Percentiles rank a stretch among this genome's conserved stretches.
These are phyloP conservation scores for Muscidifurax raptorellus DNA, from an alignment of 1,140 invertebrate species.

Conservation along the genomic window DNA sequence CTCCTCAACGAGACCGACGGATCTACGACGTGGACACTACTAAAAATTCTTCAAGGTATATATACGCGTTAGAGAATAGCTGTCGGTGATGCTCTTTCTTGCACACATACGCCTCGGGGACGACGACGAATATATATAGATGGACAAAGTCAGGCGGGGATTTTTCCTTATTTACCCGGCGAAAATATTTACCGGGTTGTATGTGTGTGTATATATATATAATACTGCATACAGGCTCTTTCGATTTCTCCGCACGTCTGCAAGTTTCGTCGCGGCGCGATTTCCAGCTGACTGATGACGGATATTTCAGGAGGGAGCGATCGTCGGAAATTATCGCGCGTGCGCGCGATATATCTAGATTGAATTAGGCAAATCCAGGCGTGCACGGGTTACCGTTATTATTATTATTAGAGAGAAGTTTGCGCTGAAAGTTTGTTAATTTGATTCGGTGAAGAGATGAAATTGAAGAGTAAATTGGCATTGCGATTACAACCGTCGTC, in stretches of 20 bases:
- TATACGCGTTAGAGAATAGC: not conserved
- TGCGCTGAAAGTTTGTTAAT: not conserved
- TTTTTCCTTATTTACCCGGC: slow-evolving; percentile 41
- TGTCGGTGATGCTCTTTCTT: too few relatives aligned
- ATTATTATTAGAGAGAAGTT: not conserved
- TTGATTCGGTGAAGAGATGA: too few relatives aligned
- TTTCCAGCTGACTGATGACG: not conserved
- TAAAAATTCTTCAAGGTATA: not conserved
- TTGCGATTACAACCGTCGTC: too few relatives aligned
- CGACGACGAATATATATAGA: not conserved
- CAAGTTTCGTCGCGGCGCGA: not conserved
- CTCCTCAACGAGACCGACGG: not conserved
- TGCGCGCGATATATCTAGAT: not conserved
- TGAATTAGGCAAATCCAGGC: not conserved
- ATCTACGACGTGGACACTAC: too few relatives aligned
- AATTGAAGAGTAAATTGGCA: too few relatives aligned
- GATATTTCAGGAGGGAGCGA: not conserved
- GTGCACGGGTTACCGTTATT: not conserved
- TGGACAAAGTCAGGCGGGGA: not conserved
- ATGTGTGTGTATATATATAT: too few relatives aligned
- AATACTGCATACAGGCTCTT: not conserved
- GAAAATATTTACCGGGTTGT: slow-evolving; percentile 35
- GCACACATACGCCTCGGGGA: too few relatives aligned
- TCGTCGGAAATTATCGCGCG: not conserved
- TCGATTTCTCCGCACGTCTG: slow-evolving; percentile 12